Conservation (phyloP, 1,140 invertebrate species). For the Melanaphis sacchari region DNA sequence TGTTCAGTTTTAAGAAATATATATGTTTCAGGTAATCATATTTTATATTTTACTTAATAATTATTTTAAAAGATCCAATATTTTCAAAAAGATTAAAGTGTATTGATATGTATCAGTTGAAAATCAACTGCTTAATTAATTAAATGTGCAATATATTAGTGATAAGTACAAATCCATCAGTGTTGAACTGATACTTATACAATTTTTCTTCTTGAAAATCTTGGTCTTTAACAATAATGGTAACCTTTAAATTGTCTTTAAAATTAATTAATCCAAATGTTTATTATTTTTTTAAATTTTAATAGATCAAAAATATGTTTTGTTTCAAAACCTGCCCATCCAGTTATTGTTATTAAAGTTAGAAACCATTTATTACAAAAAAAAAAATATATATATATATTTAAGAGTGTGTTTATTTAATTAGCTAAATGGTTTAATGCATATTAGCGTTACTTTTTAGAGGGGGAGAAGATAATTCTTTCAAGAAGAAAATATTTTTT, state of each 20-base stretch:
- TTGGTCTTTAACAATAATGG: not conserved
- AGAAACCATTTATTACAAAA: not conserved
- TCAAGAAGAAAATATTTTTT: not conserved
- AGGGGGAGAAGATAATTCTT: not conserved
- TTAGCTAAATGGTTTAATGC: not conserved
- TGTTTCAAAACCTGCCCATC: not conserved
- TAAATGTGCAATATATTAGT: not conserved
- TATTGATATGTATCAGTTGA: not conserved
- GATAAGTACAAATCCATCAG: not conserved
- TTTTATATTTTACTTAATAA: slow-evolving; percentile 52
- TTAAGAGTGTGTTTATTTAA: too few relatives aligned
- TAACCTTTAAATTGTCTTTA: not conserved
- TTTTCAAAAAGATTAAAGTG: not conserved
- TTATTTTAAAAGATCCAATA: not conserved
- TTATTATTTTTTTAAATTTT: not conserved
- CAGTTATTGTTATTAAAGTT: not conserved
- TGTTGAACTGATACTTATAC: too few relatives aligned
- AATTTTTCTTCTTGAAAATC: not conserved
- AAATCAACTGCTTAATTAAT: not conserved
- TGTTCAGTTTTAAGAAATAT: slow-evolving; percentile 58
- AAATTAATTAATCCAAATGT: too few relatives aligned
- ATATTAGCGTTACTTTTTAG: not conserved
- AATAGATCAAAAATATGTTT: not conserved
- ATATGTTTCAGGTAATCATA: slow-evolving; percentile 57
- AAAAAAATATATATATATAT: too few relatives aligned